Conservation (phyloP, 2,888 invertebrate species). For the Drosophila koepferae region DNA sequence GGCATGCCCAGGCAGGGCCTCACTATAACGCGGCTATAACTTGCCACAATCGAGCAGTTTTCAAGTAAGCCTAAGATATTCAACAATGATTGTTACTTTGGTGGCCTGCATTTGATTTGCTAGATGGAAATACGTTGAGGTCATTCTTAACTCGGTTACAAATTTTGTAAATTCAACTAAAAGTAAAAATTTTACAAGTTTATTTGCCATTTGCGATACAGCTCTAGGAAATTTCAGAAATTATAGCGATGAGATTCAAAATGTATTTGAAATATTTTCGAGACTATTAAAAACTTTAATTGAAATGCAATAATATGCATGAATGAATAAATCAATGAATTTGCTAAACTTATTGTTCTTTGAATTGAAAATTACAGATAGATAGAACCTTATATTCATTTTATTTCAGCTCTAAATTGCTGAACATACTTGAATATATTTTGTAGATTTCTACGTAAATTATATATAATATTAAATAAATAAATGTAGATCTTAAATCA, state of each 20-base stretch:
- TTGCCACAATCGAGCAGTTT: not conserved
- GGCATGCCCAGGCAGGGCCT: not conserved
- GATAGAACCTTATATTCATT: too few species aligned
- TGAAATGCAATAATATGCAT: not conserved
- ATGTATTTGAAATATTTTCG: not conserved
- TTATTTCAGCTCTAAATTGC: too few species aligned
- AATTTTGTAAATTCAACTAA: too few species aligned
- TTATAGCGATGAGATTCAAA: not conserved
- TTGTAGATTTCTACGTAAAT: too few species aligned
- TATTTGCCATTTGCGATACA: not conserved
- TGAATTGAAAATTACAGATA: too few species aligned
- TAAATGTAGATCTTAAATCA: too few species aligned
- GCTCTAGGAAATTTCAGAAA: not conserved
- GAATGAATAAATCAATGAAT: too few species aligned
- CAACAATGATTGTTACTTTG: not conserved
- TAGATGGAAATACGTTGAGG: not conserved
- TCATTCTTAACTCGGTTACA: too few species aligned
- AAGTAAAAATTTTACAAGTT: not conserved
- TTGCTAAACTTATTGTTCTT: too few species aligned
- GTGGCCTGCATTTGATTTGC: not conserved
- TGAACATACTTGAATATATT: too few species aligned
- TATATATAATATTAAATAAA: too few species aligned
- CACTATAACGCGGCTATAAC: not conserved
- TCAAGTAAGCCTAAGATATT: conserved; percentile 1
- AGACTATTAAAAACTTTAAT: not conserved